Conservation (phyloP, 2,113 vertebrate species). For the Sturnus vulgaris region DNA sequence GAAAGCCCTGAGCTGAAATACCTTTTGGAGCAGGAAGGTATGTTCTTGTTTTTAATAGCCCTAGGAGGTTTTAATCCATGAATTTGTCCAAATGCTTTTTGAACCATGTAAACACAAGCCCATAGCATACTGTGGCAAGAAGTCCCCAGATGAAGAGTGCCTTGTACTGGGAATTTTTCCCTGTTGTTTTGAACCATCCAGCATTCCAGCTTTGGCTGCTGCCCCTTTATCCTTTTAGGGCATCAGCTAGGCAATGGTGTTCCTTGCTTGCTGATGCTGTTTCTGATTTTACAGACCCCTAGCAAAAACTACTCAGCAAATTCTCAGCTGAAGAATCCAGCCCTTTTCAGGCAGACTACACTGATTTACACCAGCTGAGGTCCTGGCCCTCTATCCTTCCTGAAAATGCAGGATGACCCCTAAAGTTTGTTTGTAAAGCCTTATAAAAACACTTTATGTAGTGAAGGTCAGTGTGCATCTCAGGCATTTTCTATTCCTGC, state of each 20-base stretch:
- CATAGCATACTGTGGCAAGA: background rate
- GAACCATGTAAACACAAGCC: background rate
- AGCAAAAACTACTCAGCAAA: background rate
- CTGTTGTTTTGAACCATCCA: background rate
- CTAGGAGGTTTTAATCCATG: background rate
- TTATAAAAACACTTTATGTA: background rate
- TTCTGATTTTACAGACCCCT: background rate
- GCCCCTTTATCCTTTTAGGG: background rate
- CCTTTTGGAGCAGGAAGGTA: background rate
- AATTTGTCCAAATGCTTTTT: background rate
- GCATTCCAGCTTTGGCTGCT: background rate
- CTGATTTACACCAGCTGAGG: background rate
- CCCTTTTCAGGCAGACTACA: background rate
- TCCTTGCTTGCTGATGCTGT: background rate
- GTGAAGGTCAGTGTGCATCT: background rate
- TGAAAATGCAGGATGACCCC: background rate
- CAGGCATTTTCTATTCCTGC: background rate
- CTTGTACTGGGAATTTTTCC: background rate
- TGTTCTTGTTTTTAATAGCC: background rate
- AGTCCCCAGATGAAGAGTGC: background rate
- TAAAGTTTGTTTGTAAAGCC: background rate
- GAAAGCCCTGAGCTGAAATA: background rate
- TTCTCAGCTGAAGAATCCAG: background rate
- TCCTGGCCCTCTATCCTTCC: background rate
- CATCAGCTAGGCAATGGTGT: background rate